Percentiles rank a stretch among this genome's conserved stretches.
Evolutionary conservation across 2,797 vertebrate species (phyloP).

Genomic region (Anguilla marmorata): DNA sequence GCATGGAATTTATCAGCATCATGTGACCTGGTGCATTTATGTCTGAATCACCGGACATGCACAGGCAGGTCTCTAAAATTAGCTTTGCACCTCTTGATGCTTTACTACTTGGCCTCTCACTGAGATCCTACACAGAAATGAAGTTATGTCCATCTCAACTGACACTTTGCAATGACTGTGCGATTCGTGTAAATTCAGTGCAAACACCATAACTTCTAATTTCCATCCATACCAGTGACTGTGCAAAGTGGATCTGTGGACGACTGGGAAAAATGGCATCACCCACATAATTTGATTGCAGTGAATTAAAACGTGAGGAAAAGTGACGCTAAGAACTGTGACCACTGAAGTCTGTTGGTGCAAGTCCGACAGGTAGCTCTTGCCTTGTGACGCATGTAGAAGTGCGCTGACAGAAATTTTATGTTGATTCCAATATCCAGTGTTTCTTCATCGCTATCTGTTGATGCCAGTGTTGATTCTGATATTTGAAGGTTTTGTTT

Average conservation of each 20-base stretch:
- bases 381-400: background rate
- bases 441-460: background rate
- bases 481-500: background rate
- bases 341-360: background rate
- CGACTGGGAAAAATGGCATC: background rate
- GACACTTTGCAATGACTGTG: background rate
- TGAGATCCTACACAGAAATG: background rate
- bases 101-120: background rate
- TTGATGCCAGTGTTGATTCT: background rate
- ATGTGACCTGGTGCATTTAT: slow-evolving; percentile 44
- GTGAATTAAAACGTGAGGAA: background rate
- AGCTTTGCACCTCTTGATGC: background rate
- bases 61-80: slow-evolving; percentile 51
- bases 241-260: background rate
- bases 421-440: background rate
- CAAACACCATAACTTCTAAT: background rate
- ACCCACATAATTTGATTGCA: background rate
- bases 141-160: background rate
- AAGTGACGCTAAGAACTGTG: background rate
- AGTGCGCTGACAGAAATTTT: background rate
- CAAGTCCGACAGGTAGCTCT: background rate
- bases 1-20: slow-evolving; percentile 44
- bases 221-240: background rate
- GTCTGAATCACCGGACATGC: slow-evolving; percentile 30
- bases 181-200: background rate